Evolutionary conservation across 2,113 vertebrate genomes (phyloP).

Genomic region (Asarcornis scutulata): DNA sequence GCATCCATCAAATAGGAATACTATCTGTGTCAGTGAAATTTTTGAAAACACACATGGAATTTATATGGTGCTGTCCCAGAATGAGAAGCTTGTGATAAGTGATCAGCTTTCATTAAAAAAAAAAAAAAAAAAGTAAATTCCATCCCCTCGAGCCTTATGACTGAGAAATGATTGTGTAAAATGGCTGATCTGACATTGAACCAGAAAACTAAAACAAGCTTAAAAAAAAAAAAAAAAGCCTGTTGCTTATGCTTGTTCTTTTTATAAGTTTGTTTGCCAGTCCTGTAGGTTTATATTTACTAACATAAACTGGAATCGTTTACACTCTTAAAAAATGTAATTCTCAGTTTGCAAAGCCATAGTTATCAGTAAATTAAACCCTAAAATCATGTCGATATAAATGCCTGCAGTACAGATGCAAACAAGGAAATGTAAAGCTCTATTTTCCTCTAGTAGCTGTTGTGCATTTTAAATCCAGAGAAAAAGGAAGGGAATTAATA

Average conservation of each 20-base stretch:
- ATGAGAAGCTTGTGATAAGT: not conserved
- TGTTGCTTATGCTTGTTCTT: not conserved
- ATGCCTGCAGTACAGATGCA: too few relatives aligned
- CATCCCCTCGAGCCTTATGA: too few relatives aligned
- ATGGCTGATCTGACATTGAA: not conserved
- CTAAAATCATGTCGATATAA: not conserved
- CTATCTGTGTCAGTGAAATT: not conserved
- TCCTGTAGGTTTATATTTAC: not conserved
- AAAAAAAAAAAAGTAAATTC: not conserved
- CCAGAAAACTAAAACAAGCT: not conserved
- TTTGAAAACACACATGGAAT: not conserved
- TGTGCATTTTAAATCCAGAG: not conserved
- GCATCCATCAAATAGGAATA: not conserved
- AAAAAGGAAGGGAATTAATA: not conserved
- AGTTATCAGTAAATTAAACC: not conserved
- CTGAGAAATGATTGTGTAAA: not conserved
- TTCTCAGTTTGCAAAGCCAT: not conserved
- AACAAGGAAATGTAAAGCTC: not conserved
- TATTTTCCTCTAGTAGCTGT: not conserved
- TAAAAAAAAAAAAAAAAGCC: not conserved
- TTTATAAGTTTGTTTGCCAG: not conserved
- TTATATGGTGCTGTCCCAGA: not conserved
- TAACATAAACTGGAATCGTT: not conserved
- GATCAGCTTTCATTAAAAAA: not conserved
- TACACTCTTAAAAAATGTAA: not conserved